These are phyloP conservation scores for Arnoldichthys spilopterus DNA, from an alignment of 2,797 vertebrate genomes.

Conservation along the genomic window DNA sequence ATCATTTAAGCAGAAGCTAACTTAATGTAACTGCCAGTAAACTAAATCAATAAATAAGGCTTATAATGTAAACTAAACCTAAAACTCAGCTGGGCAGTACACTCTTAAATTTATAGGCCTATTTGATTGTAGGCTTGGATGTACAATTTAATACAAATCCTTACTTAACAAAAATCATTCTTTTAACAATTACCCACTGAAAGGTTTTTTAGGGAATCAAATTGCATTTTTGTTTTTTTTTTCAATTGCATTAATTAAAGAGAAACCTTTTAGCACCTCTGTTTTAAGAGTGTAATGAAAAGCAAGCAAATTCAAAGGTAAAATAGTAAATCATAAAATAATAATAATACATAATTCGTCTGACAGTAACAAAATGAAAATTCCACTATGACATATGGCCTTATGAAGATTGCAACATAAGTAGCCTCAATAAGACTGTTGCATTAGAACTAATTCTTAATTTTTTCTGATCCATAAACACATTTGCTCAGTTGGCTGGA, in stretches of 20 bases:
- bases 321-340: neutral
- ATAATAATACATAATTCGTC: no score
- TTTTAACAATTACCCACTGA: neutral
- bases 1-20: no score
- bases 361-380: neutral
- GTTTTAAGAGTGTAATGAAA: neutral
- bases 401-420: neutral
- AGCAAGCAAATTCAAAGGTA: neutral
- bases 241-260: neutral
- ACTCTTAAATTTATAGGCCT: no score
- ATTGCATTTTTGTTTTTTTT: no score
- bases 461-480: slow-evolving; percentile 31
- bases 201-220: neutral
- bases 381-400: neutral
- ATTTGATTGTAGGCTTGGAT: neutral
- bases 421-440: neutral
- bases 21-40: no score
- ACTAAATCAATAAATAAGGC: no score
- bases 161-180: neutral
- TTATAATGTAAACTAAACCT: no score
- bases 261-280: neutral
- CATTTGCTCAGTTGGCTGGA: slow-evolving; percentile 40
- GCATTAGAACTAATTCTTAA: neutral
- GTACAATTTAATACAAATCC: no score
- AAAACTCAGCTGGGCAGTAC: no score